phyloP scores from a whole-genome alignment of 2,888 invertebrate species.

The Amblyjoppa proteus region DNA sequence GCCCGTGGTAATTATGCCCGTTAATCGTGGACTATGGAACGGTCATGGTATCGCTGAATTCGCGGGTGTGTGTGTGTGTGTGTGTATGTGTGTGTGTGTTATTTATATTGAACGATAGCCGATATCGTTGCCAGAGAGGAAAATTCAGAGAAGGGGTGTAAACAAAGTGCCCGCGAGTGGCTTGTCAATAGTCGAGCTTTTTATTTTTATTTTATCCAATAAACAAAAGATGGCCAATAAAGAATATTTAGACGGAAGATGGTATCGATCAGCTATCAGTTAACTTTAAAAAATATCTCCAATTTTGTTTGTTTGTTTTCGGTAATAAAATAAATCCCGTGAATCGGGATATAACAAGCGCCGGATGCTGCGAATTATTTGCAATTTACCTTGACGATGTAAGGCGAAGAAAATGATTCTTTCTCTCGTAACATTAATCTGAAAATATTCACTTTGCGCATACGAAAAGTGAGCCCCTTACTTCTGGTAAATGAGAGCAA shows the following conservation, averaged over 20 bases:
- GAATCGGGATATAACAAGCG: not conserved
- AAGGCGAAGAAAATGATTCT: not conserved
- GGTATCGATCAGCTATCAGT: not conserved
- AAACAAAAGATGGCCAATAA: conserved; percentile 10
- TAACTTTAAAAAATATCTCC: too few relatives aligned
- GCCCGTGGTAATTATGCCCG: conserved; percentile 77
- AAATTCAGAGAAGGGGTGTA: conserved; percentile 40
- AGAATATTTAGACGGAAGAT: not conserved
- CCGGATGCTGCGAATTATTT: too few relatives aligned
- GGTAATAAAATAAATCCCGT: too few relatives aligned
- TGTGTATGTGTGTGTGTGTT: conserved; percentile 41
- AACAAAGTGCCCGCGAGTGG: conserved; percentile 31
- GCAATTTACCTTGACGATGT: not conserved
- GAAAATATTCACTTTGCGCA: not conserved
- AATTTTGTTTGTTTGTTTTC: too few relatives aligned
- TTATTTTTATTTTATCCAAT: conserved; percentile 24
- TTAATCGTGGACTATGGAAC: conserved; percentile 72
- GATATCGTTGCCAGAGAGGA: conserved; percentile 51
- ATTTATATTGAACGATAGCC: conserved; percentile 62
- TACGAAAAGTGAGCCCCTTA: not conserved
- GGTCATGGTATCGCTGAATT: conserved; percentile 2
- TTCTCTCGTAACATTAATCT: not conserved
- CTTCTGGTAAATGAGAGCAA: conserved; percentile 22
- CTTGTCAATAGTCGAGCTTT: conserved; percentile 39
- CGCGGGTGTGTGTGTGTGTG: conserved; percentile 3